Base-by-base conservation (phyloP, 2,797 vertebrate genomes). In the Euphonia xanthogaster region DNA sequence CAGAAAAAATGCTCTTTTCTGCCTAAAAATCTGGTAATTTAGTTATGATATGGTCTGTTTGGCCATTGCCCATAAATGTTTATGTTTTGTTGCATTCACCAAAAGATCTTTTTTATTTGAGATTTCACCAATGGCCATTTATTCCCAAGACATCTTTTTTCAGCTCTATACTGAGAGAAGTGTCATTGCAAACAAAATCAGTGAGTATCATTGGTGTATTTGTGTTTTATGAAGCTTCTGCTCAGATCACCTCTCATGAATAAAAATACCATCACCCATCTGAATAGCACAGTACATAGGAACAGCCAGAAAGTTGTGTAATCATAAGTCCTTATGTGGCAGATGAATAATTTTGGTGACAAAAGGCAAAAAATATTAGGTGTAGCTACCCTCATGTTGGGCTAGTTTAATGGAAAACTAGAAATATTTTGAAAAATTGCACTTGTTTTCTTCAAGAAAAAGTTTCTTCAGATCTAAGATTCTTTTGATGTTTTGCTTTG, bases 21-120 rank as follows among this genome's bases (percentile, higher is more conserved):
- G 45, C 72, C 65, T 89, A 87, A 66, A 92, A 96, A 96, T 95
- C 83, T 96, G 80, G 76, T 94, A 92, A 93, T 96, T 97, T 96
- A 60, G 33, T 95, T 83, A 53, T 86, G 39, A 47, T 24, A 11
- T 44, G 8, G 28, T 33, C 3, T 72, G 5, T 44, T 75, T 54
- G 55, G 14, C 35, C 68, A 80, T 7, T 72, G 37, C 2, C 10
- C 23, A 14, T 28, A 72, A 37, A 50, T 27, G 4, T 33, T 77
- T 65, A 6, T 35, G 7, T 63, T 84, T 72, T 2, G 5, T 47
- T 76, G 22, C 31, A 40, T 14, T 91, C 22, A 48, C 9, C 13
- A 47, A 22, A 72, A 61, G 6, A 13, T 44, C 2, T 6, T 24
- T 44, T 35, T 39, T 65, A 27, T 78, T 45, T 35, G 21, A 45